phyloP scores from a whole-genome alignment of 2,888 invertebrate species.

The Adineta ricciae region DNA sequence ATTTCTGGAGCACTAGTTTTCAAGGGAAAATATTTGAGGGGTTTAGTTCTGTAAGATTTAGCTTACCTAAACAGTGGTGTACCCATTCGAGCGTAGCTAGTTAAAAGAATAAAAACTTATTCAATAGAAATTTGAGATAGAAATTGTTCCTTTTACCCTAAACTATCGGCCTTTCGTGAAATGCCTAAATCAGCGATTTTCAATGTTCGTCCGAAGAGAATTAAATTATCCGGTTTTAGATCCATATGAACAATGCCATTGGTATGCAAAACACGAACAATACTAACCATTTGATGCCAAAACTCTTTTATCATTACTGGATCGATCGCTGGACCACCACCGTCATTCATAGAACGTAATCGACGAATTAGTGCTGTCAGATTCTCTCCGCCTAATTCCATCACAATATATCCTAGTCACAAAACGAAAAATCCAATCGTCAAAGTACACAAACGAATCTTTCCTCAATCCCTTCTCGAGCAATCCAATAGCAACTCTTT shows the following conservation, averaged over 20 bases:
- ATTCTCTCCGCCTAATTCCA: background rate
- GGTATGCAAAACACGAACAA: background rate
- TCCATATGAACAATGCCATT: background rate
- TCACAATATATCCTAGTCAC: background rate
- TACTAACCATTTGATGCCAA: constrained; percentile 1
- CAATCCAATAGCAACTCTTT: no score
- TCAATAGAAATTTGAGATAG: background rate
- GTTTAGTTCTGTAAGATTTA: no score
- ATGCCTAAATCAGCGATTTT: background rate
- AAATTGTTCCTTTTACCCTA: background rate
- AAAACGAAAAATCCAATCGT: no score
- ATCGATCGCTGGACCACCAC: background rate
- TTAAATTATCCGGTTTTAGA: constrained; percentile 4
- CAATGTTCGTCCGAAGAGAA: background rate
- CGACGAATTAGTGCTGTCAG: background rate
- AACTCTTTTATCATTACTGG: background rate
- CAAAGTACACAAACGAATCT: no score
- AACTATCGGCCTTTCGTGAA: background rate
- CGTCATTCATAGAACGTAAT: background rate
- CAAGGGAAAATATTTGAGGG: background rate
- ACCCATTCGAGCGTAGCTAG: background rate
- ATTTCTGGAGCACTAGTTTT: constrained; percentile 3
- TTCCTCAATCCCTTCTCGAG: no score
- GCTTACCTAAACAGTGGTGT: background rate
- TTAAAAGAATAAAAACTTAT: background rate